Base-by-base conservation (phyloP, 2,113 vertebrate species). In the Parus major region DNA sequence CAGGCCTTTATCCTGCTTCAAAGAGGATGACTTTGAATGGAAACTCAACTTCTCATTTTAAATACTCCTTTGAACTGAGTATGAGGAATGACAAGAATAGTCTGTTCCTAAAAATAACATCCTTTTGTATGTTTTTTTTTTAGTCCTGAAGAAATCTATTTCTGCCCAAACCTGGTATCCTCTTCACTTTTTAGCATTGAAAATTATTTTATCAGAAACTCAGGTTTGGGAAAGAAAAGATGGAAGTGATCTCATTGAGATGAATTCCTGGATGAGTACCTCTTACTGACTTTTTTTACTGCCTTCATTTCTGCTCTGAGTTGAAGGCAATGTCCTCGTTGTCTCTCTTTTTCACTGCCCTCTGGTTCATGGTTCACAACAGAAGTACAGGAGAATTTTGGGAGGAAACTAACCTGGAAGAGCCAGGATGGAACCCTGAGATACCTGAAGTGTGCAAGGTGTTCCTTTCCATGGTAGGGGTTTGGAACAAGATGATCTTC, bases 1-100 rank as follows among this genome's bases (percentile, higher is more conserved):
- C 59, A 81, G 47, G 68, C 76, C 87, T 96, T 95, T 94, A 93
- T 96, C 52, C 79, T 92, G 66, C 82, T 90, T 95, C 95, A 96
- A 97, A 97, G 94, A 93, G 82, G 70, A 73, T 77, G 60, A 63
- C 95, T 96, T 96, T 95, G 95, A 90, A 90, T 96, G 86, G 90
- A 92, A 94, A 97, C 55, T 82, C 64, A 92, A 93, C 76, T 97
- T 97, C 80, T 70, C 33, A 1, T 77, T 96, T 86, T 86, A 93
- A 96, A 35, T 93, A 77, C 73, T 92, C 87, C 93, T 93, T 95
- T 95, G 93, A 96, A 97, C 92, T 93, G 76, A 17, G 42, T 85
- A 80, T 93, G 76, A 17, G 42, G 87, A 80, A 81, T 63, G 82
- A 73, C 69, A 92, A 4, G 1, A 35, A 75, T 70, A 77, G 24